These are phyloP conservation scores for Spilosoma lubricipeda DNA, from an alignment of 2,888 invertebrate species.

Conservation along the genomic window DNA sequence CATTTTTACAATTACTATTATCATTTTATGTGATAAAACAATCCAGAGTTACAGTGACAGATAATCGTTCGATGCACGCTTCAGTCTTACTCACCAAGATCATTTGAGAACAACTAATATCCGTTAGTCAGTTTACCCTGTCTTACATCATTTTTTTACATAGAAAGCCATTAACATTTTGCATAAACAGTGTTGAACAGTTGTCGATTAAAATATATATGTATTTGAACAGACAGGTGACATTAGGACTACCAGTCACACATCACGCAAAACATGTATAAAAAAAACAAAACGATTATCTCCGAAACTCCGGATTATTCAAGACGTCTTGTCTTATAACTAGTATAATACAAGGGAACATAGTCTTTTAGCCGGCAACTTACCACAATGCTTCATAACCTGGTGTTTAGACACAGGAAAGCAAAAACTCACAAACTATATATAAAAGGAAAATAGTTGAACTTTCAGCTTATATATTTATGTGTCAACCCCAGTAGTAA, in stretches of 20 bases:
- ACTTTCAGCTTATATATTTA: not conserved
- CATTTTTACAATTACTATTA: constrained; percentile 76
- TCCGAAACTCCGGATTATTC: constrained; percentile 76
- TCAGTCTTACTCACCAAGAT: constrained; percentile 52
- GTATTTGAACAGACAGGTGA: not conserved
- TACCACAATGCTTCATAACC: constrained; percentile 32
- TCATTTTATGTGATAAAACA: constrained; percentile 71
- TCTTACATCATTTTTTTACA: constrained; percentile 4
- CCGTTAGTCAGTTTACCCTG: constrained; percentile 16
- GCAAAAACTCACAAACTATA: constrained; percentile 32
- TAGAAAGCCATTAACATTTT: constrained; percentile 9
- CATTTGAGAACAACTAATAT: constrained; percentile 28
- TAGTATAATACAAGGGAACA: constrained; percentile 67
- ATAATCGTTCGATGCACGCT: constrained; percentile 54
- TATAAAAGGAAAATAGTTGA: not conserved
- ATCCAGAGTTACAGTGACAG: constrained; percentile 75
- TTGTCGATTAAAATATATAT: not conserved
- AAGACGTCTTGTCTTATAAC: constrained; percentile 54
- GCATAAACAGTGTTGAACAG: constrained; percentile 9
- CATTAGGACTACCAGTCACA: constrained; percentile 14
- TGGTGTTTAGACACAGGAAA: constrained; percentile 25
- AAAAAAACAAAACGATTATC: constrained; percentile 55
- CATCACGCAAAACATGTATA: constrained; percentile 39
- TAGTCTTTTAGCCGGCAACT: constrained; percentile 52
- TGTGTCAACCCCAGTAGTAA: not conserved